Conservation (phyloP, 2,113 vertebrate species). For the Paralichthys olivaceus region DNA sequence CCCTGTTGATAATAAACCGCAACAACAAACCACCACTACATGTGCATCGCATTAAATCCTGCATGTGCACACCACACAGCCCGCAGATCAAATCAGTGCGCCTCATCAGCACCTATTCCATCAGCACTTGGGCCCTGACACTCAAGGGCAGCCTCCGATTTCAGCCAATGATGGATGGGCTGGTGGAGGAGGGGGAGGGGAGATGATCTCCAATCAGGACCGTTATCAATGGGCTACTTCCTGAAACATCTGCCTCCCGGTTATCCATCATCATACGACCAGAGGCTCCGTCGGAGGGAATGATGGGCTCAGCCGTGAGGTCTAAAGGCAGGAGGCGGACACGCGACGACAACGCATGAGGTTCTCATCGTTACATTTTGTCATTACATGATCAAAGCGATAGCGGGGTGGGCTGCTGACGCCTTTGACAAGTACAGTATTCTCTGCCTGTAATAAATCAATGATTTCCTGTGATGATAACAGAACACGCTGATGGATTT, state of each 20-base stretch:
- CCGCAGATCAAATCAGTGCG: slow-evolving; percentile 43
- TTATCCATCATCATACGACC: slow-evolving; percentile 67
- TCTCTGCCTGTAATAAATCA: slow-evolving; percentile 52
- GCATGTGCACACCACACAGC: too few species aligned
- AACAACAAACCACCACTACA: not conserved
- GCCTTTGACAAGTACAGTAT: slow-evolving; percentile 43
- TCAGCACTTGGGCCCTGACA: slow-evolving; percentile 60
- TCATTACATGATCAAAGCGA: slow-evolving; percentile 57
- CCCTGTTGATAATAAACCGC: too few species aligned
- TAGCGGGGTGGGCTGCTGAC: slow-evolving; percentile 24
- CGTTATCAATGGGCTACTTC: slow-evolving; percentile 70
- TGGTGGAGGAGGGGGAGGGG: slow-evolving; percentile 27
- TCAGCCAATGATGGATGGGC: slow-evolving; percentile 63
- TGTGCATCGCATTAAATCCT: slow-evolving; percentile 9
- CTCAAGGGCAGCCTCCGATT: slow-evolving; percentile 58
- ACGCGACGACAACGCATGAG: slow-evolving; percentile 20
- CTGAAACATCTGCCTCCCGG: slow-evolving; percentile 71
- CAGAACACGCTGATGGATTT: slow-evolving; percentile 44
- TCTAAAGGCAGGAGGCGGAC: slow-evolving; percentile 27
- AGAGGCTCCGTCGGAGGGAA: slow-evolving; percentile 19
- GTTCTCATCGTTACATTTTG: slow-evolving; percentile 54
- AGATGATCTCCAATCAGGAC: slow-evolving; percentile 56
- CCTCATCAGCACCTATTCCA: slow-evolving; percentile 62
- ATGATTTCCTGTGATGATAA: slow-evolving; percentile 40
- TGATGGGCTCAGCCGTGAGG: slow-evolving; percentile 19